Evolutionary conservation across 2,113 vertebrate species (phyloP).

Genomic region (Campylorhamphus procurvoides): DNA sequence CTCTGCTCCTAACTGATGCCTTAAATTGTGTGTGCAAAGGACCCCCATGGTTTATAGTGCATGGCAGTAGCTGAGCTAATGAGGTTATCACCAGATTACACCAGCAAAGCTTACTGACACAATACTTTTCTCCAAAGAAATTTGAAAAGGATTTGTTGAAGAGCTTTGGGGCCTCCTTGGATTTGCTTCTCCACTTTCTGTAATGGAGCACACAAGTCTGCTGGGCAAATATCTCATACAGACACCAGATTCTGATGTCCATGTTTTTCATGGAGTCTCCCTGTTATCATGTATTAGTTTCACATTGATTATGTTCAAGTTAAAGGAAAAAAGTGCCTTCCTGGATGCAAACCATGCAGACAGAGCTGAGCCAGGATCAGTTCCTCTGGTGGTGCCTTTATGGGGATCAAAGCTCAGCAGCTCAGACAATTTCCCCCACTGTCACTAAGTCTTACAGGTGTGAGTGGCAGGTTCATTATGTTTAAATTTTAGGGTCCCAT

Average conservation of each 20-base stretch:
- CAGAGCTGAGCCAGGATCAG: neutral
- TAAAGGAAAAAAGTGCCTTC: neutral
- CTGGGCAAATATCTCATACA: neutral
- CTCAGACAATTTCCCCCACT: neutral
- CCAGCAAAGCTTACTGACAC: neutral
- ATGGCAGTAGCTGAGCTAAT: neutral
- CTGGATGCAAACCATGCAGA: neutral
- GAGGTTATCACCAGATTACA: neutral
- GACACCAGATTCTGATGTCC: neutral
- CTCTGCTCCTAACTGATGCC: neutral
- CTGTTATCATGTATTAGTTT: accelerated
- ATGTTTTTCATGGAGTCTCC: accelerated
- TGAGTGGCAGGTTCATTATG: neutral
- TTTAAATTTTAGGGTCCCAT: neutral
- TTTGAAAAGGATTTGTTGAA: neutral
- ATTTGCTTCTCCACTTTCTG: neutral
- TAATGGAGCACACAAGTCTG: accelerated
- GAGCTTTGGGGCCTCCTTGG: accelerated
- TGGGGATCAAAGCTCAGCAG: neutral
- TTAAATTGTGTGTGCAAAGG: neutral
- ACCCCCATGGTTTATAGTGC: neutral
- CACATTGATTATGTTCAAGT: accelerated
- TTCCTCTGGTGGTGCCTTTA: neutral
- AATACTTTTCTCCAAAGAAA: neutral
- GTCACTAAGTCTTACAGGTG: neutral